Evolutionary conservation across 2,888 invertebrate genomes (phyloP), one percentile per base, ranked within the genome.

Genomic region (Parasteatoda lunata): DNA sequence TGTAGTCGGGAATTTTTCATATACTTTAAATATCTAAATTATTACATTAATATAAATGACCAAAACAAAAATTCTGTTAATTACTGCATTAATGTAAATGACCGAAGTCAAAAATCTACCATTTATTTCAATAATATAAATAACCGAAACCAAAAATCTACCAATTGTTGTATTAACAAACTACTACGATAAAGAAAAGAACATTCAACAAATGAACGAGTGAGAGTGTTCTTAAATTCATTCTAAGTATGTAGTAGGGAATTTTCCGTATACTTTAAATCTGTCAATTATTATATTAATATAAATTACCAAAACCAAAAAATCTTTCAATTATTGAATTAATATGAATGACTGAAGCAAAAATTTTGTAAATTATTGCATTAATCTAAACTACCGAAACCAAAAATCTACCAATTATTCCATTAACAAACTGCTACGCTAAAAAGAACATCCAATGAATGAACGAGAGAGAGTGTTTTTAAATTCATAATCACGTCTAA

Each of bases 401-500:
- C 30, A 30, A 30, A 30, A 11, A 59, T 59, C 59, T 8, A 4
- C 59, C 59, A 59, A 59, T 59, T 59, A 59, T 59, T 59, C 13
- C n/a, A 59, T 59, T 59, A 13, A 59, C n/a, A n/a, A n/a, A 11
- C 59, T 7, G 11, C n/a, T 59, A 9, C 8, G n/a, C 6, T 59
- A n/a, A n/a, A 59, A 3, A 4, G 59, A 30, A 30, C 30, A 30
- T 30, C 1, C 30, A 30, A 30, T 30, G 30, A 30, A 30, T 30
- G 30, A 30, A 30, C 30, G 30, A 30, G 30, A 30, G 30, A 30
- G 30, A 30, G 30, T 30, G 30, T 30, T 30, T 30, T 30, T 9
- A 59, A 59, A 59, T 59, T 6, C 52, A 15, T 47, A 72, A 80
- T 80, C 72, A 80, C 71, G 11, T 72, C 65, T 30, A 49, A 48